A percentile compares a stretch with the other conserved stretches of the same genome.
Conservation (phyloP, 2,888 invertebrate species). For the Proisotoma minuta region DNA sequence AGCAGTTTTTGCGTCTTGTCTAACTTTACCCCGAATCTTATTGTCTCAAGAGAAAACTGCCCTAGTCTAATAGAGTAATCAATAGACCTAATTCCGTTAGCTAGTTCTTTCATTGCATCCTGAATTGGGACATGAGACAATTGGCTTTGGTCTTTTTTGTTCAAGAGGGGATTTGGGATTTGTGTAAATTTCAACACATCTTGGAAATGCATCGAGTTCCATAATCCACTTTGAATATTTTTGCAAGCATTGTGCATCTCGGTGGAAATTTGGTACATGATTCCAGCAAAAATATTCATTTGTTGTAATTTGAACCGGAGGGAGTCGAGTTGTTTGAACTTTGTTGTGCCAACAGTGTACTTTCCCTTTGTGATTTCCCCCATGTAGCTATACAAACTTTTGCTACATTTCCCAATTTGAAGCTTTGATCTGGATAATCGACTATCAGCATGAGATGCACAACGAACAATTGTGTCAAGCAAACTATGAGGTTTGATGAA, state of each 20-base stretch:
- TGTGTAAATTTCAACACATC: neutral
- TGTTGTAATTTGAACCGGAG: neutral
- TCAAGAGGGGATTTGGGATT: neutral
- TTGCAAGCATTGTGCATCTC: neutral
- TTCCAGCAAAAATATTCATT: constrained; percentile 11
- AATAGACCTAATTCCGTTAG: neutral
- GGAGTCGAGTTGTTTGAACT: neutral
- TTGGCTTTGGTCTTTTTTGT: neutral
- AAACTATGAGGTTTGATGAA: neutral
- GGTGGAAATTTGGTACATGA: constrained; percentile 9
- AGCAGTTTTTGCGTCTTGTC: neutral
- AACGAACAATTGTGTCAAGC: neutral
- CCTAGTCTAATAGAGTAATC: neutral
- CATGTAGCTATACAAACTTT: neutral
- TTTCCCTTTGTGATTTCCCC: neutral
- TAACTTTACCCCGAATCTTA: neutral
- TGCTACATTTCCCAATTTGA: neutral
- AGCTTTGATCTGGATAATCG: neutral
- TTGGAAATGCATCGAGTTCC: neutral
- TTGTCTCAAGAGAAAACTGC: neutral
- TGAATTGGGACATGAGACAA: neutral
- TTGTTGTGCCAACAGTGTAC: neutral
- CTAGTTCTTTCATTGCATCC: neutral
- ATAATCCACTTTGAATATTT: neutral
- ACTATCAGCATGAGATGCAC: neutral